Conservation (phyloP, 2,888 invertebrate genomes). For the Leptogaster cylindrica region DNA sequence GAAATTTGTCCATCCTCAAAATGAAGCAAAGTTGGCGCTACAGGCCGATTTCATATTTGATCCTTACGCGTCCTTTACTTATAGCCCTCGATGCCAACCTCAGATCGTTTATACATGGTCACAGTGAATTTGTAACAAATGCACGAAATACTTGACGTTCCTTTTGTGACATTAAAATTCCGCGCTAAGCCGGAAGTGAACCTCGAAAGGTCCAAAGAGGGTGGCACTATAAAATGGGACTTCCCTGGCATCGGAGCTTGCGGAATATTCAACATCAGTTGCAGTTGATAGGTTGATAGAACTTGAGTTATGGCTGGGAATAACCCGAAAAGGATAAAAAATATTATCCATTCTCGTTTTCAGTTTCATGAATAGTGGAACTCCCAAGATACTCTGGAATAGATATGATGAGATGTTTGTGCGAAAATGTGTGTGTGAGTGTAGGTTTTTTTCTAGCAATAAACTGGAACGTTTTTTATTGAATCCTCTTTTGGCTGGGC, state of each 20-base stretch:
- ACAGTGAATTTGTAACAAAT: slow-evolving; percentile 20
- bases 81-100: slow-evolving; percentile 18
- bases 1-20: neutral
- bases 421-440: too few relatives aligned
- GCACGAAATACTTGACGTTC: slow-evolving; percentile 29
- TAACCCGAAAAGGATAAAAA: slow-evolving; percentile 1
- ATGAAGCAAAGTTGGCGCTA: neutral
- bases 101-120: neutral
- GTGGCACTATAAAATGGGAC: slow-evolving; percentile 9
- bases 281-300: slow-evolving; percentile 37
- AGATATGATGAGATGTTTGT: slow-evolving; percentile 19
- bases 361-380: slow-evolving; percentile 1
- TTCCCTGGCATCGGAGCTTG: neutral
- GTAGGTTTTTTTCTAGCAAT: slow-evolving; percentile 27
- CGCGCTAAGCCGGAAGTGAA: slow-evolving; percentile 6
- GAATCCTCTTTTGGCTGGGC: neutral
- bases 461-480: slow-evolving; percentile 14
- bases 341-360: slow-evolving; percentile 6
- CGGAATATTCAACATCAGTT: slow-evolving; percentile 31
- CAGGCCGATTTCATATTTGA: neutral
- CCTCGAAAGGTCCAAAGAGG: slow-evolving; percentile 18
- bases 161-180: slow-evolving; percentile 27
- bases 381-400: slow-evolving; percentile 13
- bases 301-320: slow-evolving; percentile 22
- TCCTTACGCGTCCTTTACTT: neutral